Conservation (phyloP, 2,888 invertebrate species). For the Mythimna impura region DNA sequence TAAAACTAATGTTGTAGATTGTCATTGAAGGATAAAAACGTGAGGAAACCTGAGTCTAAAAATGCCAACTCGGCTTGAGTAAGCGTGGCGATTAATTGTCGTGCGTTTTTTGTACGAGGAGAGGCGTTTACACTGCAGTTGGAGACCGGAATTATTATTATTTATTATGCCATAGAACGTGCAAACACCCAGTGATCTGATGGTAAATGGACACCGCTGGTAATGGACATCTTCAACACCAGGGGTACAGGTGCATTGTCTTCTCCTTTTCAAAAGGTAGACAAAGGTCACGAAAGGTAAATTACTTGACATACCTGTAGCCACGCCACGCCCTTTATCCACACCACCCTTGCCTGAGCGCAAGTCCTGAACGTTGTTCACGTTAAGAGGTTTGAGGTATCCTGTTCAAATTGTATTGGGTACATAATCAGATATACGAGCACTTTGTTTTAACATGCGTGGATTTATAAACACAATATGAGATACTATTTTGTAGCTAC, state of each 20-base stretch:
- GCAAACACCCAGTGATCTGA: neutral
- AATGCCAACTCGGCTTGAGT: neutral
- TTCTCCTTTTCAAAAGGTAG: neutral
- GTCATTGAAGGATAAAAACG: neutral
- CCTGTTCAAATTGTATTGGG: conserved; percentile 52
- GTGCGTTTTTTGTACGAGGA: neutral
- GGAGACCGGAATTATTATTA: neutral
- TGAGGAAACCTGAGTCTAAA: neutral
- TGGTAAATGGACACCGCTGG: neutral
- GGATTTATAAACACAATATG: neutral
- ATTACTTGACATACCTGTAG: conserved; percentile 48
- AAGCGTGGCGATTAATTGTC: neutral
- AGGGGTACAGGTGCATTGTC: neutral
- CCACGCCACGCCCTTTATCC: conserved; percentile 53
- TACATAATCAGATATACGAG: conserved; percentile 44
- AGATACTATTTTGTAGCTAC: conserved; percentile 1
- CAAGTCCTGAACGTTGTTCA: conserved; percentile 55
- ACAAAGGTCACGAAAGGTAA: neutral
- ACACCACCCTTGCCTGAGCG: conserved; percentile 56
- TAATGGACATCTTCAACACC: neutral
- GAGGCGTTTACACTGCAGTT: too few relatives aligned
- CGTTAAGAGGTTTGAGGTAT: conserved; percentile 58
- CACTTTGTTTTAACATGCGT: conserved; percentile 33
- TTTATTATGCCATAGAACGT: neutral
- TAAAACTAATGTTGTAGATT: neutral